Evolutionary conservation across 2,113 vertebrate genomes (phyloP).

Genomic region (Neodontobutis hainanensis): DNA sequence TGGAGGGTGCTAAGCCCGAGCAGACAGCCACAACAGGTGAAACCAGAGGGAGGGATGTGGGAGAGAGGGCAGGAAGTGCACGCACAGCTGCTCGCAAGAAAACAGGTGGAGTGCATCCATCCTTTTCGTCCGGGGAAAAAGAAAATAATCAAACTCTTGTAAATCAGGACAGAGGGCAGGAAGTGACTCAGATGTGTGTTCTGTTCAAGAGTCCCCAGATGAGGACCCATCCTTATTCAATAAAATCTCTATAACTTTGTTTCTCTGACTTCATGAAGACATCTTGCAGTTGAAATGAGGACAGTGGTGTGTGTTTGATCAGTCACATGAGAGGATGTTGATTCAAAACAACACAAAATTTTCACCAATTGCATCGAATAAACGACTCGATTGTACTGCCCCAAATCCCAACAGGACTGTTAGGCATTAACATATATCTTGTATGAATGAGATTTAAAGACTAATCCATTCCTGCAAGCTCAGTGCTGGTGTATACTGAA

Average conservation of each 20-base stretch:
- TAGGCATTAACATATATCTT: too few relatives aligned
- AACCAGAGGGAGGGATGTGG: constrained; percentile 25
- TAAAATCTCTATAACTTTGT: constrained; percentile 29
- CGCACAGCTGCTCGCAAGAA: constrained; percentile 61
- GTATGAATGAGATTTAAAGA: too few relatives aligned
- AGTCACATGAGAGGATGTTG: too few relatives aligned
- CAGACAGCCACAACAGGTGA: constrained; percentile 51
- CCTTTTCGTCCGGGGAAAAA: constrained; percentile 31
- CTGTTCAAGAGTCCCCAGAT: constrained; percentile 38
- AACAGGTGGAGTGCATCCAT: constrained; percentile 61
- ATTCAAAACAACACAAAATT: too few relatives aligned
- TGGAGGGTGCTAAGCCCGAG: constrained; percentile 20
- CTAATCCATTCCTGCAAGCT: too few relatives aligned
- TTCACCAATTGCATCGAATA: too few relatives aligned
- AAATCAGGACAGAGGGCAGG: constrained; percentile 14
- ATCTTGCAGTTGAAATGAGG: background rate
- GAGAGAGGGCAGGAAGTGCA: constrained; percentile 46
- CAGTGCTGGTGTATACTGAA: too few relatives aligned
- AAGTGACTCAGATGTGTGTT: constrained; percentile 22
- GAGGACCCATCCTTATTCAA: constrained; percentile 24
- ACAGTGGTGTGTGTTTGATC: background rate
- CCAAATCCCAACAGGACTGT: too few relatives aligned
- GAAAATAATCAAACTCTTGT: constrained; percentile 45
- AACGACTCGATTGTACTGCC: too few relatives aligned
- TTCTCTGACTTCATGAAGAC: background rate